Base-by-base conservation (phyloP, 53 echinoderm and acorn worm genomes). In the Temnopleurus reevesii region DNA sequence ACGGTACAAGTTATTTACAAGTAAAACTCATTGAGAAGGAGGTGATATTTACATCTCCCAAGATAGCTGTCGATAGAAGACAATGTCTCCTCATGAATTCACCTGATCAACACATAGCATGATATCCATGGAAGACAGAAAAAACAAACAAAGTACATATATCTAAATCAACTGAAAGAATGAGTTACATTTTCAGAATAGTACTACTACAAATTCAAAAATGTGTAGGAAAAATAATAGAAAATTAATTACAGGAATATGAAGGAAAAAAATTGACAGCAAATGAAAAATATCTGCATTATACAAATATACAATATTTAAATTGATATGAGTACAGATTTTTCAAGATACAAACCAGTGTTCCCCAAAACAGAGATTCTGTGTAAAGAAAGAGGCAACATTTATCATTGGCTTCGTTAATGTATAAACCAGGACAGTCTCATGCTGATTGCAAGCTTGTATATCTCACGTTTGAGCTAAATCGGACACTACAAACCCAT, bases 121-220 rank as follows among this genome's bases (percentile, higher is more conserved):
- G 79, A 79, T 79, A 47, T 79, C 28, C 79, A 79, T 79, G 79
- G 79, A 79, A 79, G 79, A 79, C 79, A 49, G 15, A 29, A 47
- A 79, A 47, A 47, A 77, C 25, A 24, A 4, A 77, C 15, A 77
- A 10, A 77, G 63, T 63, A 63, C 63, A 63, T 63, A 23, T 63
- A 71, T 71, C 41, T 71, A 71, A n/a, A 71, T n/a, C n/a, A 71
- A 71, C 71, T 38, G 71, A 71, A 71, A 71, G 71, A 36, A 38
- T 71, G 71, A 38, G 41, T 36, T 36, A 41, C 41, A 71, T 71
- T 71, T 71, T 71, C 71, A 71, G 71, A 38, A 71, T 71, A 71
- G 71, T 71, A 71, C 71, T 71, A 71, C 71, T 71, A 8, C 36
- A 71, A 71, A 6, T 71, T 71, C 71, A 71, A 71, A 36, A 71